Evolutionary conservation across 23 tunicate species (phyloP), one percentile per base, ranked within the genome.

Genomic region (Trididemnum nubilum): DNA sequence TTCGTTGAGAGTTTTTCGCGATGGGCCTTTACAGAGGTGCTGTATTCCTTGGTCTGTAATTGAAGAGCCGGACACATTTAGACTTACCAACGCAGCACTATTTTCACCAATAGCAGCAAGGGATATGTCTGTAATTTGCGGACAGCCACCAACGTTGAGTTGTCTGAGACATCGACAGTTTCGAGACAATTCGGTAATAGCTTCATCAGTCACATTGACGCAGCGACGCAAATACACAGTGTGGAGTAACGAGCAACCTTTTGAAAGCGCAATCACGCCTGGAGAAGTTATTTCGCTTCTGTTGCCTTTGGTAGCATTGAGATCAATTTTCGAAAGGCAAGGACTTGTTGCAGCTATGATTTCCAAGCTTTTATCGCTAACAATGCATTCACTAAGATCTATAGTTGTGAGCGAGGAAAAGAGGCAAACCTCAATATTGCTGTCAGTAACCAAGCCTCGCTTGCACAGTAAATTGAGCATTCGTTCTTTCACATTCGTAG

Each of bases 111-210:
- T 54, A 19, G 87, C 90, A 22, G 57, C 31, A 12, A 91, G 50
- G 70, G 91, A 81, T 27, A 21, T 27, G 40, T 91, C 97, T 5
- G 87, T 64, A 29, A 91, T 75, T 2, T 19, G 7, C 15, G 78
- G 71, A 58, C 97, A 91, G n/a, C 87, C 90, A 30, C 86, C 82
- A 33, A 91, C 69, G 44, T 91, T 91, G 1, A 91, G 64, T 34
- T 84, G 83, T 25, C 60, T 51, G 0, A 91, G 50, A 36, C 18
- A 19, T 31, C 30, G 36, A 74, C 97, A 91, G 35, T 85, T 85
- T 65, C 44, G 66, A 18, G 97, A 82, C 29, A 91, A 25, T 2
- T 71, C 72, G 15, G 51, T 32, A 24, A 85, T 50, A 15, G 86
- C 97, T 0, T 58, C 71, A 57, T 91, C 90, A 30, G 27, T 54